These are phyloP conservation scores for Argynnis bischoffii DNA, from an alignment of 2,888 invertebrate genomes.

Conservation along the genomic window DNA sequence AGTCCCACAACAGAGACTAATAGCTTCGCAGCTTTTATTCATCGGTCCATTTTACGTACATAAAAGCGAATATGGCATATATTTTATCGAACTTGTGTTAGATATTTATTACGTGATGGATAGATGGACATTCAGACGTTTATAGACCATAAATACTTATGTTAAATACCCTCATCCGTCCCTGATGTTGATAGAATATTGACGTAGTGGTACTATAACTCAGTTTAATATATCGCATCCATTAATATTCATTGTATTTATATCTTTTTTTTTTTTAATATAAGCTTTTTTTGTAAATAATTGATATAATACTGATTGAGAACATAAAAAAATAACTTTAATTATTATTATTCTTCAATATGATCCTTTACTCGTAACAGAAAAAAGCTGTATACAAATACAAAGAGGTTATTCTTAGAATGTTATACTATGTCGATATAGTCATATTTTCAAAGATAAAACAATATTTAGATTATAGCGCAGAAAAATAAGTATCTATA, in stretches of 20 bases:
- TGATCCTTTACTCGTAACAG: no score
- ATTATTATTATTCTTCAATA: no score
- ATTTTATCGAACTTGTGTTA: slow-evolving; percentile 4
- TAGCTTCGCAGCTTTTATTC: slow-evolving; percentile 11
- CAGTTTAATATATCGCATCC: slow-evolving; percentile 19
- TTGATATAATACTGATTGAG: no score
- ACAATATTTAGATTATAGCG: no score
- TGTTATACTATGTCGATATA: no score
- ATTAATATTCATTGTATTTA: not conserved
- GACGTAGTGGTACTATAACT: slow-evolving; percentile 10
- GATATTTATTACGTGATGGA: slow-evolving; percentile 19
- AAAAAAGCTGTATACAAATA: no score
- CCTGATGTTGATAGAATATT: slow-evolving; percentile 23
- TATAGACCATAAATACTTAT: slow-evolving; percentile 30
- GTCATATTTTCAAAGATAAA: no score
- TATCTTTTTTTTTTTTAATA: no score
- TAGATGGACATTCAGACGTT: slow-evolving; percentile 28
- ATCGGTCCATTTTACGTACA: not conserved
- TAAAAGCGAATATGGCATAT: slow-evolving; percentile 8
- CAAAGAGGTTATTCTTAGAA: no score
- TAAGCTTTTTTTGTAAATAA: no score
- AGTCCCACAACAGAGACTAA: slow-evolving; percentile 6
- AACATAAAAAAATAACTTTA: no score
- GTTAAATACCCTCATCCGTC: slow-evolving; percentile 24
- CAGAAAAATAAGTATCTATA: no score